Evolutionary conservation across 1,140 invertebrate species (phyloP).

Genomic region (Drosophila navojoa): DNA sequence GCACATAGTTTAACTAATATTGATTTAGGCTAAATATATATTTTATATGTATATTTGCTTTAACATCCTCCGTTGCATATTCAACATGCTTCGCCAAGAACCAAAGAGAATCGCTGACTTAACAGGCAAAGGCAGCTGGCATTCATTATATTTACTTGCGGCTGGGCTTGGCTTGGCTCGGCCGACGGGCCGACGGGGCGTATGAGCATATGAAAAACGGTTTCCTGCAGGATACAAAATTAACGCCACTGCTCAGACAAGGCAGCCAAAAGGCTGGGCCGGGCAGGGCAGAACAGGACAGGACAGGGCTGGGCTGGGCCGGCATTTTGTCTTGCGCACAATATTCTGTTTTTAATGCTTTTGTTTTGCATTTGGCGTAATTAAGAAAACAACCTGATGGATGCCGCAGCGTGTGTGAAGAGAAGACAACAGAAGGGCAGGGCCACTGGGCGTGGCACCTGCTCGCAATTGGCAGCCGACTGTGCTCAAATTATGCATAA

Average conservation of each 20-base stretch:
- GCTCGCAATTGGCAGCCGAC: slow-evolving; percentile 35
- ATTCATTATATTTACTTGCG: slow-evolving; percentile 66
- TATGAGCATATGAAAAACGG: slow-evolving; percentile 60
- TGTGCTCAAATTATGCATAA: slow-evolving; percentile 61
- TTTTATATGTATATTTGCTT: no score
- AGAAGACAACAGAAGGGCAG: no score
- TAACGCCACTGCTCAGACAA: slow-evolving; percentile 31
- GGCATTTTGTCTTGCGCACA: slow-evolving; percentile 33
- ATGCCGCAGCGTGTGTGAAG: not conserved
- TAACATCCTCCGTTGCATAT: no score
- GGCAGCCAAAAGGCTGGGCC: not conserved
- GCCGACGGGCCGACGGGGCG: slow-evolving; percentile 52
- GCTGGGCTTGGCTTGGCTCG: slow-evolving; percentile 10
- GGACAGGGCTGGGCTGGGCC: not conserved
- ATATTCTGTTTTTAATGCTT: slow-evolving; percentile 59
- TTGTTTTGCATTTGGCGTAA: slow-evolving; percentile 66
- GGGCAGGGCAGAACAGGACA: slow-evolving; percentile 10
- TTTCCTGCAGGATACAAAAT: slow-evolving; percentile 50
- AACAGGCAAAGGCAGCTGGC: slow-evolving; percentile 50
- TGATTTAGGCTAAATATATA: no score
- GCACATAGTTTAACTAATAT: no score
- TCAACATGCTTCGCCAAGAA: no score
- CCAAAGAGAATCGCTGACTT: slow-evolving; percentile 12
- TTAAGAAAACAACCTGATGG: slow-evolving; percentile 73
- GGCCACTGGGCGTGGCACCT: slow-evolving; percentile 22